Conservation (phyloP, 2,888 invertebrate genomes). For the Lycia hirtaria region DNA sequence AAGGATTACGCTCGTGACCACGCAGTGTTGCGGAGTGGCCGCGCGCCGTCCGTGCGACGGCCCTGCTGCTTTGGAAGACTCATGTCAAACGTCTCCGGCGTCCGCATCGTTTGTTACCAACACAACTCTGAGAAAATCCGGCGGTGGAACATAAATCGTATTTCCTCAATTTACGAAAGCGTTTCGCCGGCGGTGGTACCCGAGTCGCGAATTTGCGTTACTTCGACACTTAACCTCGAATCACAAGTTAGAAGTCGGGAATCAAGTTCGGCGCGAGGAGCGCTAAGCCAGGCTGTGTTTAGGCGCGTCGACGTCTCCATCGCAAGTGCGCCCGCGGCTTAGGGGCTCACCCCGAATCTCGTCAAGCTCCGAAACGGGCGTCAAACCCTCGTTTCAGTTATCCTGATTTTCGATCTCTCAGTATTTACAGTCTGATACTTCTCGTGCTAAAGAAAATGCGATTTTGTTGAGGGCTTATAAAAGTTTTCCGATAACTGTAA, state of each 20-base stretch:
- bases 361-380: conserved; percentile 71
- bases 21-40: conserved; percentile 77
- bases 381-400: conserved; percentile 76
- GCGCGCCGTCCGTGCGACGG: conserved; percentile 60
- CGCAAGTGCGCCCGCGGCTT: conserved; percentile 74
- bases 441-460: conserved; percentile 33
- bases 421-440: conserved; percentile 57
- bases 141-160: conserved; percentile 52
- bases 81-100: conserved; percentile 63
- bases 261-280: conserved; percentile 73
- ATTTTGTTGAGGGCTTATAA: conserved; percentile 4
- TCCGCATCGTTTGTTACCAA: conserved; percentile 62
- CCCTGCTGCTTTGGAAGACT: conserved; percentile 56
- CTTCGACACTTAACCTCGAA: conserved; percentile 78
- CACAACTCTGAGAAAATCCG: conserved; percentile 50
- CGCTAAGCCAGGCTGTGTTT: conserved; percentile 78
- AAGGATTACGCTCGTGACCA: conserved; percentile 82
- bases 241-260: conserved; percentile 78
- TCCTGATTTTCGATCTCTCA: conserved; percentile 62
- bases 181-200: conserved; percentile 44
- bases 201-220: conserved; percentile 78
- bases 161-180: conserved; percentile 55
- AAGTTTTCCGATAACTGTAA: not conserved
- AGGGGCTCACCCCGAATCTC: conserved; percentile 63
- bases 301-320: conserved; percentile 77